Evolutionary conservation across 2,797 vertebrate species (phyloP).

Genomic region (Catharus ustulatus): DNA sequence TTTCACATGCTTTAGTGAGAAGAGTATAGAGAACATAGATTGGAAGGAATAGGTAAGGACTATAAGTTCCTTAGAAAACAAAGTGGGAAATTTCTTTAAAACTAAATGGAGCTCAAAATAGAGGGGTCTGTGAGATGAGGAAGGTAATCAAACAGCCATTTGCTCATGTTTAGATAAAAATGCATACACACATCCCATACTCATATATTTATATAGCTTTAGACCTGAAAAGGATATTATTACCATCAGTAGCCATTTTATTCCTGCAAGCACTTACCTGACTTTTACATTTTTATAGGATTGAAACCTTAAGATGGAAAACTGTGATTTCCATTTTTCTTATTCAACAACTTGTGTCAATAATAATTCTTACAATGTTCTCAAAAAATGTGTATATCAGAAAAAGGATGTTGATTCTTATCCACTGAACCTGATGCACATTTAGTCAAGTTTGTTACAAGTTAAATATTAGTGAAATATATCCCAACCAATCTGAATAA

Average conservation of each 20-base stretch:
- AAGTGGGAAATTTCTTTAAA: background rate
- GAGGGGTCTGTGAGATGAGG: background rate
- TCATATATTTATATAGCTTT: background rate
- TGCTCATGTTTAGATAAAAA: background rate
- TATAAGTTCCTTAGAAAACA: background rate
- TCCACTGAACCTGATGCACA: background rate
- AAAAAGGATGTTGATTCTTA: background rate
- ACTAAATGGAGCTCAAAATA: background rate
- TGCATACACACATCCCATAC: background rate
- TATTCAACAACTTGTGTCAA: background rate
- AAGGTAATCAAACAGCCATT: background rate
- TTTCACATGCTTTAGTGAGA: background rate
- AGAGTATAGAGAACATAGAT: background rate
- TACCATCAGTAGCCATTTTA: background rate
- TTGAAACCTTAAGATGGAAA: background rate
- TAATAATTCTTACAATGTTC: background rate
- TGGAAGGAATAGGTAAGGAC: background rate
- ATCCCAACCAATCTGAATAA: conserved; percentile 43
- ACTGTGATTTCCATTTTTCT: background rate
- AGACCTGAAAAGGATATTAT: background rate
- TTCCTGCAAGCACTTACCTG: background rate
- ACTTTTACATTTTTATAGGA: background rate
- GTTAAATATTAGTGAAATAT: conserved; percentile 50
- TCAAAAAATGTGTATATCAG: background rate
- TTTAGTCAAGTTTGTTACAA: conserved; percentile 23